phyloP scores from a whole-genome alignment of 2,888 invertebrate species.

The Macrosoma leucophasiata region DNA sequence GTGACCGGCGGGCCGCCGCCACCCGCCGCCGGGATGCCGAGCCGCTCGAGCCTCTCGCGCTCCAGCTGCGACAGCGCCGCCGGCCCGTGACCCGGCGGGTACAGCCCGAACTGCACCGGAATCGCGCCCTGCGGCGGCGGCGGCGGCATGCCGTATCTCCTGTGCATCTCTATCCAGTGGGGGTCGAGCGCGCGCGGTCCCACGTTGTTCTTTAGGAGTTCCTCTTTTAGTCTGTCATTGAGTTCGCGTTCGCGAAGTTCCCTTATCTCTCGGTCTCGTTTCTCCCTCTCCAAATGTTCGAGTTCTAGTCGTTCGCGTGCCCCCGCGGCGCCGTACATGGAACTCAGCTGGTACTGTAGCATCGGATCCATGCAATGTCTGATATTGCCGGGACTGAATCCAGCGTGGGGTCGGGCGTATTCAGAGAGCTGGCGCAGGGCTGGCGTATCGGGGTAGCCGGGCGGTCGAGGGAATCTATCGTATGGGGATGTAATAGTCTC shows the following conservation, averaged over 20 bases:
- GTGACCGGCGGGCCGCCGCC: slow-evolving; percentile 62
- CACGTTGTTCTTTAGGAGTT: slow-evolving; percentile 84
- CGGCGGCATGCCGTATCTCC: slow-evolving; percentile 81
- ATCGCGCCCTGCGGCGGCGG: slow-evolving; percentile 79
- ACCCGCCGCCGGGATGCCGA: slow-evolving; percentile 83
- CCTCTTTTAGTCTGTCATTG: slow-evolving; percentile 91
- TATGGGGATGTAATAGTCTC: slow-evolving; percentile 85
- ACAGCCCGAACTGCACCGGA: slow-evolving; percentile 83
- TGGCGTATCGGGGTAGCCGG: slow-evolving; percentile 91
- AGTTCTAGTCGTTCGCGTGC: slow-evolving; percentile 77
- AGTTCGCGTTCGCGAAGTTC: slow-evolving; percentile 87
- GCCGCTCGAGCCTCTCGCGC: slow-evolving; percentile 88
- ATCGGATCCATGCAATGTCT: slow-evolving; percentile 88
- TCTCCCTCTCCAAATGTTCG: slow-evolving; percentile 81
- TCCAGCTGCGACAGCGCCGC: slow-evolving; percentile 87
- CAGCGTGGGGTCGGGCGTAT: slow-evolving; percentile 94
- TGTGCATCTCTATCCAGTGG: slow-evolving; percentile 92
- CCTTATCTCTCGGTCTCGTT: slow-evolving; percentile 84
- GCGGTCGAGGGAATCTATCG: slow-evolving; percentile 79
- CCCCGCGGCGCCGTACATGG: slow-evolving; percentile 86
- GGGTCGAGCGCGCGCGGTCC: slow-evolving; percentile 82
- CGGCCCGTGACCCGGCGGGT: slow-evolving; percentile 82
- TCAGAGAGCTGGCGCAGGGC: slow-evolving; percentile 93
- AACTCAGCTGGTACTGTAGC: slow-evolving; percentile 85
- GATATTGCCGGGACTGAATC: slow-evolving; percentile 82